These are phyloP conservation scores for Excalfactoria chinensis DNA, from an alignment of 2,113 vertebrate genomes.

Conservation along the genomic window DNA sequence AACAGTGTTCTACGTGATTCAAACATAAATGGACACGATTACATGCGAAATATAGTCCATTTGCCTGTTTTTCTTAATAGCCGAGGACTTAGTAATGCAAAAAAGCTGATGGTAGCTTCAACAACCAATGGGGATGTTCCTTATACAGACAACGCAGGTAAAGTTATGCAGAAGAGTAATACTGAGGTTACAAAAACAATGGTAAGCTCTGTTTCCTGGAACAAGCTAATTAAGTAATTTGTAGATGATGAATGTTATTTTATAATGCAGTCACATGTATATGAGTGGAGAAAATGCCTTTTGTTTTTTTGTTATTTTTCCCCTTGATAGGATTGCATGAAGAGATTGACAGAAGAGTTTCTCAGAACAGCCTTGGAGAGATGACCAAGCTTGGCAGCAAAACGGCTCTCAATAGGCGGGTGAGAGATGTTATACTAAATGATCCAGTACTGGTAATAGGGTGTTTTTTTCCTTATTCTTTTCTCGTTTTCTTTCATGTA, in stretches of 20 bases:
- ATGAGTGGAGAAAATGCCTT: neutral
- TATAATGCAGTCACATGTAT: neutral
- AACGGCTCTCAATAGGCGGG: slow-evolving; percentile 92
- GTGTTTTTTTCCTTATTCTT: neutral
- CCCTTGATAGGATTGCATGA: slow-evolving; percentile 85
- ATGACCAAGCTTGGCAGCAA: slow-evolving; percentile 91
- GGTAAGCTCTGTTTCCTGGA: neutral
- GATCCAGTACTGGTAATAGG: neutral
- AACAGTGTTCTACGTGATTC: slow-evolving; percentile 97
- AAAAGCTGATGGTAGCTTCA: slow-evolving; percentile 83
- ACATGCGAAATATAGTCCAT: slow-evolving; percentile 98
- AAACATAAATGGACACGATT: slow-evolving; percentile 98
- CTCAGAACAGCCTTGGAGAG: slow-evolving; percentile 90
- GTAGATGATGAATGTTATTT: neutral
- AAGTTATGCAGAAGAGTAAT: neutral
- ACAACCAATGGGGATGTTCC: slow-evolving; percentile 87
- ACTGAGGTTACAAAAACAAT: accelerated
- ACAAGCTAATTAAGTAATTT: neutral
- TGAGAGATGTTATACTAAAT: slow-evolving; percentile 70
- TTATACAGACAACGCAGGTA: slow-evolving; percentile 80
- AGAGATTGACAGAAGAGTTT: slow-evolving; percentile 89
- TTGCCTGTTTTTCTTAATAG: slow-evolving; percentile 98
- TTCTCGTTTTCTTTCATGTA: neutral
- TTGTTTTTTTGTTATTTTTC: neutral
- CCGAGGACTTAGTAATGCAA: slow-evolving; percentile 89